A percentile compares a stretch with the other conserved stretches of the same genome.
phyloP scores from a whole-genome alignment of 2,113 vertebrate species.

The Chionomys nivalis region DNA sequence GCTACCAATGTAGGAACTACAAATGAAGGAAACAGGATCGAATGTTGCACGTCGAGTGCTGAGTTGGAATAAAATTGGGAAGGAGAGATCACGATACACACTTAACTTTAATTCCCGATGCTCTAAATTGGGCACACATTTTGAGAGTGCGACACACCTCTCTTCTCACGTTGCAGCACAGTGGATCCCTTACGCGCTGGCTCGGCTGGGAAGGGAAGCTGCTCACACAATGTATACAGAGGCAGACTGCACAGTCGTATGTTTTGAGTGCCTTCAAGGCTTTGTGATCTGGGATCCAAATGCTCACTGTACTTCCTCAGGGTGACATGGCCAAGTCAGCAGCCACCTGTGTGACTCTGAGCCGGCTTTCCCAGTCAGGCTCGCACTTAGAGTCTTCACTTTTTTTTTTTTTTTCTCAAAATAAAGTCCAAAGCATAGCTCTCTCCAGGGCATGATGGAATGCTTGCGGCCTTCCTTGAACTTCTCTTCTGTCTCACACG shows the following conservation, averaged over 20 bases:
- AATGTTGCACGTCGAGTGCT: fast-evolving
- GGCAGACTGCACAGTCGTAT: neutral
- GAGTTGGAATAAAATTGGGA: neutral
- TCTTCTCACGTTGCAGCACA: fast-evolving
- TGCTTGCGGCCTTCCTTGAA: fast-evolving
- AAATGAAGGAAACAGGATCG: neutral
- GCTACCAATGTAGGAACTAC: neutral
- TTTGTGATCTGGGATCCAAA: neutral
- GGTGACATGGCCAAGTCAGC: no score
- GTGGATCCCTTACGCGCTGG: fast-evolving
- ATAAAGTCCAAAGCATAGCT: neutral
- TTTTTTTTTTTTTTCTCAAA: neutral
- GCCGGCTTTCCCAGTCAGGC: fast-evolving
- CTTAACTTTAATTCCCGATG: neutral
- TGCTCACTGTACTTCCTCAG: fast-evolving
- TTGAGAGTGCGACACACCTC: no score
- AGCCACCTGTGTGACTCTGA: neutral
- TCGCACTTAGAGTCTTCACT: no score
- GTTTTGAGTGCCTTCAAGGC: neutral
- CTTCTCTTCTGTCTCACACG: neutral
- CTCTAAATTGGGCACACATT: fast-evolving
- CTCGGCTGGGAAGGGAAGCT: no score
- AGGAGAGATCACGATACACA: no score
- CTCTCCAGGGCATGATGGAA: neutral
- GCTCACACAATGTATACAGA: neutral